These are phyloP conservation scores for Cyaniris semiargus DNA, from an alignment of 2,888 invertebrate species.

Conservation along the genomic window DNA sequence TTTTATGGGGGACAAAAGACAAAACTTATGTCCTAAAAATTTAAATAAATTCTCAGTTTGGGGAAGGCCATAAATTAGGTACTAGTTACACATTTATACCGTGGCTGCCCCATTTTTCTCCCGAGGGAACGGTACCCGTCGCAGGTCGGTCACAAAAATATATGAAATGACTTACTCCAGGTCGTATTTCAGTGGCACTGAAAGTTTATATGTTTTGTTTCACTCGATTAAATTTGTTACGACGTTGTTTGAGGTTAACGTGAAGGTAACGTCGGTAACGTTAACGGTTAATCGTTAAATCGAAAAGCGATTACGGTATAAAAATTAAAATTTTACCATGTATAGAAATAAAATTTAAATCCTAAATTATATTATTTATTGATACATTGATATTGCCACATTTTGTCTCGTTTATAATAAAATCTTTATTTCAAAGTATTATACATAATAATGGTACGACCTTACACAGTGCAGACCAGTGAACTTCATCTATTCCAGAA, in stretches of 20 bases:
- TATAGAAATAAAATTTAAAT: no score
- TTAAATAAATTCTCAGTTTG: constrained; percentile 20
- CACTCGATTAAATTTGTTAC: constrained; percentile 24
- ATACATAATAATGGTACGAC: no score
- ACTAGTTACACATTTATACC: constrained; percentile 14
- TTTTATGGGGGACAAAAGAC: not conserved
- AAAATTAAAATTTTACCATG: not conserved
- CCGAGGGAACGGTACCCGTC: constrained; percentile 13
- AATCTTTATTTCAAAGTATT: no score
- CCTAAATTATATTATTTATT: no score
- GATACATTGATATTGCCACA: no score
- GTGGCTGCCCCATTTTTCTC: constrained; percentile 21
- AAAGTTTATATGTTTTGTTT: constrained; percentile 29
- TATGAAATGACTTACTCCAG: constrained; percentile 22
- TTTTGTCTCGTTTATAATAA: no score
- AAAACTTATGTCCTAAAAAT: constrained; percentile 1
- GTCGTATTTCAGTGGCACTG: constrained; percentile 27
- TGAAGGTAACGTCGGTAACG: not conserved
- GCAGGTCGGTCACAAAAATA: constrained; percentile 25
- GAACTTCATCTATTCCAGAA: no score
- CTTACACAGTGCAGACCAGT: no score
- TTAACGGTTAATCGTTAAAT: not conserved
- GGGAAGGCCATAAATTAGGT: not conserved
- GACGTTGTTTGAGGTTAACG: constrained; percentile 12
- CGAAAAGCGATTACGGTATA: not conserved